Percentiles rank a stretch among this genome's conserved stretches.
phyloP scores from a whole-genome alignment of 2,888 invertebrate genomes.

The Stenichneumon culpator region DNA sequence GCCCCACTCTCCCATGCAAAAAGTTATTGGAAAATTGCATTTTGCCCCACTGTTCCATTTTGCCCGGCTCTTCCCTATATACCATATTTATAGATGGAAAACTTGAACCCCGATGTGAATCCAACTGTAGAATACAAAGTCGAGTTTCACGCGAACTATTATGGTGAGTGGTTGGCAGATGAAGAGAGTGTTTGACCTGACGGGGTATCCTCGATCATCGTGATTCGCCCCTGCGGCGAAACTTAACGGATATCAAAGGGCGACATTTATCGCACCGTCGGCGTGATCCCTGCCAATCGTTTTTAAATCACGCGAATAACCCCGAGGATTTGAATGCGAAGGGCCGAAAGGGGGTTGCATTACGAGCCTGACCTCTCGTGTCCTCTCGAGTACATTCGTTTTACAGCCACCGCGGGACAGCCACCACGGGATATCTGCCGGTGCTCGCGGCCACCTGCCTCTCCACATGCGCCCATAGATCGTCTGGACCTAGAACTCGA shows the following conservation, averaged over 20 bases:
- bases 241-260: slow-evolving; percentile 50
- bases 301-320: neutral
- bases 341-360: slow-evolving; percentile 8
- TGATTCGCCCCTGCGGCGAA: slow-evolving; percentile 39
- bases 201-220: slow-evolving; percentile 16
- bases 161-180: neutral
- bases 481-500: neutral
- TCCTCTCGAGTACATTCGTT: neutral
- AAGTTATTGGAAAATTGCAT: no score
- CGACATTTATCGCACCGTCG: slow-evolving; percentile 21
- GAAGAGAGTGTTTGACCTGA: slow-evolving; percentile 37
- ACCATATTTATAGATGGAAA: neutral
- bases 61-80: no score
- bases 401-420: slow-evolving; percentile 10
- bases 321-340: slow-evolving; percentile 6
- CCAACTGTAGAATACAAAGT: neutral
- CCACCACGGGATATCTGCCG: neutral
- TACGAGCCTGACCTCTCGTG: slow-evolving; percentile 10
- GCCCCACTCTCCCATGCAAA: no score
- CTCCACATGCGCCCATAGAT: neutral
- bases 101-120: neutral
- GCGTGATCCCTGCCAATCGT: slow-evolving; percentile 36
- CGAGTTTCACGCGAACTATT: neutral
- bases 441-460: neutral
- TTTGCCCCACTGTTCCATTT: no score